phyloP scores from a whole-genome alignment of 2,888 invertebrate species.

The Caenorhabditis macrosperma region DNA sequence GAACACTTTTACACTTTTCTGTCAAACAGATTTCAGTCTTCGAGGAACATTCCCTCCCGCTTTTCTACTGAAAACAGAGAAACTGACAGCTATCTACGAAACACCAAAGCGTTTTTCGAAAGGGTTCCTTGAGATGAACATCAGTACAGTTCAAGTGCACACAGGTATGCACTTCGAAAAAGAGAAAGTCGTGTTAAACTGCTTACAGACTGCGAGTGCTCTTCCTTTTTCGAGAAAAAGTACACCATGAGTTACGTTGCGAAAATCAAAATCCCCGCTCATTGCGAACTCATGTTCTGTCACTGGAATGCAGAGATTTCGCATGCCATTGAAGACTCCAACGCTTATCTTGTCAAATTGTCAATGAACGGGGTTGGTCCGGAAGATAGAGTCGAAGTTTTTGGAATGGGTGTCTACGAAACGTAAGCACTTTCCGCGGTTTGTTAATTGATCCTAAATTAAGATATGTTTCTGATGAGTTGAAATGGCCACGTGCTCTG shows the following conservation, averaged over 20 bases:
- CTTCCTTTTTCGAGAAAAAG: background rate
- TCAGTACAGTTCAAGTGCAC: background rate
- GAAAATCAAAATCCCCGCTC: background rate
- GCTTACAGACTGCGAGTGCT: background rate
- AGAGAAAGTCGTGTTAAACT: too few relatives aligned
- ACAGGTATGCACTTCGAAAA: too few relatives aligned
- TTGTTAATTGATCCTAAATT: background rate
- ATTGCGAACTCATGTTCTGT: constrained; percentile 9
- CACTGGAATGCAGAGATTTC: background rate
- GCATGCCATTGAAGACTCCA: background rate
- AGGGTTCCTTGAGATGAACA: background rate
- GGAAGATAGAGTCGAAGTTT: background rate
- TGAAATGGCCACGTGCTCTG: background rate
- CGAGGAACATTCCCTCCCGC: background rate
- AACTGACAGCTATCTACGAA: background rate
- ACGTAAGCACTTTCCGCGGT: background rate
- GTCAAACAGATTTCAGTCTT: too few relatives aligned
- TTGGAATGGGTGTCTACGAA: background rate
- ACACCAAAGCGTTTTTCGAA: background rate
- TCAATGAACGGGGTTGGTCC: background rate
- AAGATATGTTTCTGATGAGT: background rate
- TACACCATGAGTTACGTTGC: background rate
- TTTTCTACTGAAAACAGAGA: background rate
- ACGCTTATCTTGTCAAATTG: background rate
- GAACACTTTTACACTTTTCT: too few relatives aligned